Conservation (phyloP, 1,140 invertebrate genomes). For the Lordiphosa stackelbergi region DNA sequence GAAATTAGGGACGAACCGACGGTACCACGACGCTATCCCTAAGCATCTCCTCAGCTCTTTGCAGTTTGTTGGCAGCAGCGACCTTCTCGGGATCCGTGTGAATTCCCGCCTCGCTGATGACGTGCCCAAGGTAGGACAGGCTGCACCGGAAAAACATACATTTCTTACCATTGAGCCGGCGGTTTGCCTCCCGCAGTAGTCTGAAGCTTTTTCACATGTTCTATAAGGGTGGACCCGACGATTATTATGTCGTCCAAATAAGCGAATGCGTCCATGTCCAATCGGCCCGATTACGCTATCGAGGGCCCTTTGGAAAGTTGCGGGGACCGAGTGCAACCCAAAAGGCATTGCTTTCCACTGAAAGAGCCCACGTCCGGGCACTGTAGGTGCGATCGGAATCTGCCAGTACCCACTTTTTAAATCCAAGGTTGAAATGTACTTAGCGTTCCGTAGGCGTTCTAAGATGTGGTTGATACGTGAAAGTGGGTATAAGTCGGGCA, state of each 20-base stretch:
- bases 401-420: too few relatives aligned
- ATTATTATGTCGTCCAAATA: slow-evolving; percentile 21
- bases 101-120: too few relatives aligned
- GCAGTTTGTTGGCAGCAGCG: too few relatives aligned
- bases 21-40: neutral
- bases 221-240: slow-evolving; percentile 10
- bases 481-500: slow-evolving; percentile 6
- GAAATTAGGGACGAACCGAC: slow-evolving; percentile 68
- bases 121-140: too few relatives aligned
- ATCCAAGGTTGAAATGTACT: neutral
- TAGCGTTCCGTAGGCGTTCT: neutral
- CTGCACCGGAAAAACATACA: too few relatives aligned
- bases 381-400: neutral
- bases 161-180: neutral
- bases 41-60: too few relatives aligned
- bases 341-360: slow-evolving; percentile 30
- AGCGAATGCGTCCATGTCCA: neutral
- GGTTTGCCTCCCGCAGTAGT: neutral
- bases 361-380: slow-evolving; percentile 5
- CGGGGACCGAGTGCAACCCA: neutral
- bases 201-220: neutral
- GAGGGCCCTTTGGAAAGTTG: too few relatives aligned
- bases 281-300: slow-evolving; percentile 6
- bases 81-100: too few relatives aligned
- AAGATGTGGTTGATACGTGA: slow-evolving; percentile 11